These are phyloP conservation scores for Dendrocopos noguchii DNA, from an alignment of 2,113 vertebrate species.

Conservation along the genomic window DNA sequence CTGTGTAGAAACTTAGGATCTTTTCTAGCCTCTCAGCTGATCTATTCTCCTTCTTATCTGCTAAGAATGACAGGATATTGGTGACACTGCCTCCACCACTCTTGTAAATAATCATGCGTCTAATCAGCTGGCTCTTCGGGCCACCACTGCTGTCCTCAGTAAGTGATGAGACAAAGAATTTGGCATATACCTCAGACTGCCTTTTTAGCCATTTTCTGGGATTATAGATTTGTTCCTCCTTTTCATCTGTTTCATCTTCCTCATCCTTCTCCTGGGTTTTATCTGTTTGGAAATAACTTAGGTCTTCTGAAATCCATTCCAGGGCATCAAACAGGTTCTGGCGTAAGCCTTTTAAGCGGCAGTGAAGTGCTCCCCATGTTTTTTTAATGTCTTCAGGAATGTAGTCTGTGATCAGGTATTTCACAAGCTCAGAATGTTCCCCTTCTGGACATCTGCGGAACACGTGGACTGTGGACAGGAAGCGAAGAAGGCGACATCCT, in stretches of 20 bases:
- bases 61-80: constrained; percentile 76
- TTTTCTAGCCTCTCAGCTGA: constrained; percentile 56
- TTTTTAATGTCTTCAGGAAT: constrained; percentile 73
- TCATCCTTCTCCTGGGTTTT: constrained; percentile 44
- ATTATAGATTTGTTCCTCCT: constrained; percentile 70
- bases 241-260: constrained; percentile 58
- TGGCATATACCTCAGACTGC: constrained; percentile 73
- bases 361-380: constrained; percentile 76
- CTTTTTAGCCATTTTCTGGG: constrained; percentile 76
- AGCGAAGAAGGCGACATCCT: constrained; percentile 76
- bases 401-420: constrained; percentile 79
- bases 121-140: constrained; percentile 35
- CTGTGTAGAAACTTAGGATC: constrained; percentile 76
- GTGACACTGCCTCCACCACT: constrained; percentile 80
- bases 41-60: constrained; percentile 59
- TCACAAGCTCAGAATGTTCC: constrained; percentile 70
- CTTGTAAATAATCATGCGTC: constrained; percentile 76
- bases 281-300: constrained; percentile 85
- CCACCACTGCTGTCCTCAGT: background rate
- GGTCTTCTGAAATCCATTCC: constrained; percentile 84
- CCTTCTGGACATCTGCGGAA: constrained; percentile 56
- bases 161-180: constrained; percentile 65
- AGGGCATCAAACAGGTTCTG: constrained; percentile 75
- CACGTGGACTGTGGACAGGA: constrained; percentile 70
- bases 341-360: constrained; percentile 72